phyloP scores from a whole-genome alignment of 2,888 invertebrate genomes.

The Morpho achilles region DNA sequence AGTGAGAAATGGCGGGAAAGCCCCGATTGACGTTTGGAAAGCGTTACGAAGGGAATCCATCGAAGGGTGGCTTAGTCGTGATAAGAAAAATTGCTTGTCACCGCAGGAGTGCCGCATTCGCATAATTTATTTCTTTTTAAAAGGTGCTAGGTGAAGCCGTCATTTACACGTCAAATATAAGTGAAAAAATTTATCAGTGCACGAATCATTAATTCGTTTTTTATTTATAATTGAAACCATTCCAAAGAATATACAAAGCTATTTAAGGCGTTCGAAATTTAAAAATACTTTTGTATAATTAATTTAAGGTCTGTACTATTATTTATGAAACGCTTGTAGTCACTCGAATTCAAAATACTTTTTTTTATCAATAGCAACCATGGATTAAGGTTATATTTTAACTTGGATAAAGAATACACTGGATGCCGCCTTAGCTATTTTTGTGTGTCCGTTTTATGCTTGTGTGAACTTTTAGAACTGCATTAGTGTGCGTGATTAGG shows the following conservation, averaged over 20 bases:
- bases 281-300: too few relatives aligned
- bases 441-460: too few relatives aligned
- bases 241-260: background rate
- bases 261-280: too few relatives aligned
- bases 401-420: too few relatives aligned
- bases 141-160: constrained; percentile 12
- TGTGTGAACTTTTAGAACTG: too few relatives aligned
- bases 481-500: too few relatives aligned
- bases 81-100: constrained; percentile 54
- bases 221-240: background rate
- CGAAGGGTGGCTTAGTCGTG: constrained; percentile 22
- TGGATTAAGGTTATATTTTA: too few relatives aligned
- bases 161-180: constrained; percentile 7
- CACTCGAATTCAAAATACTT: too few relatives aligned
- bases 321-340: too few relatives aligned
- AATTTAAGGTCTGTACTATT: too few relatives aligned
- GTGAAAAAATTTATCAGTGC: constrained; percentile 7
- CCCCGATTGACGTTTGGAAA: constrained; percentile 61
- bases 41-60: constrained; percentile 31
- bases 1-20: constrained; percentile 58
- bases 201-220: background rate
- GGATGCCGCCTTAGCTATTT: too few relatives aligned
- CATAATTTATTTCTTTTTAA: constrained; percentile 25
- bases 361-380: too few relatives aligned
- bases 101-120: constrained; percentile 38